Conservation (phyloP, 35 echinoderm and acorn worm genomes). For the Lytechinus pictus region DNA sequence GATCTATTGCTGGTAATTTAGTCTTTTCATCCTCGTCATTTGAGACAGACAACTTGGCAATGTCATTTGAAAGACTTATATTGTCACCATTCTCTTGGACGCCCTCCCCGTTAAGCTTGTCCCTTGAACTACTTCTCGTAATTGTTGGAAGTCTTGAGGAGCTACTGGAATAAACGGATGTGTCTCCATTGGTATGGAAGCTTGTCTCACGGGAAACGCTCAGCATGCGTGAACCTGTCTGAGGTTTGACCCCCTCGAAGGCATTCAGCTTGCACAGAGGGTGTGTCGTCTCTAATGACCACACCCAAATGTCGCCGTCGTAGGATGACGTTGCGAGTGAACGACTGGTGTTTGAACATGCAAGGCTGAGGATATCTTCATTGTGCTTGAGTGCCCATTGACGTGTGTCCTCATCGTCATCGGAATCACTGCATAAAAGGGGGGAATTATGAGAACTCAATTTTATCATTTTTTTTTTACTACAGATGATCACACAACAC, state of each 20-base stretch:
- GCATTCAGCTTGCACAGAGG: slow-evolving; percentile 84
- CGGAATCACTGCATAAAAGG: slow-evolving; percentile 78
- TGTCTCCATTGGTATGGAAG: neutral
- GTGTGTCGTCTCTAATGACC: slow-evolving; percentile 94
- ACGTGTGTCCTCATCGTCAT: slow-evolving; percentile 90
- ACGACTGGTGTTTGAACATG: slow-evolving; percentile 72
- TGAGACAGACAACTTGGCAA: neutral
- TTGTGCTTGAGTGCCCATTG: slow-evolving; percentile 93
- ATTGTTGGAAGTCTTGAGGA: neutral
- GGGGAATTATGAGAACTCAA: neutral
- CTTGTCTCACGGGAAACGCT: slow-evolving; percentile 51
- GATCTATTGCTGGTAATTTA: slow-evolving; percentile 62
- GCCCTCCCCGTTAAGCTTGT: neutral
- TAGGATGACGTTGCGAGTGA: slow-evolving; percentile 87
- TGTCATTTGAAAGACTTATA: neutral
- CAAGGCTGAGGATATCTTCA: slow-evolving; percentile 88
- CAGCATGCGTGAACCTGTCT: slow-evolving; percentile 76
- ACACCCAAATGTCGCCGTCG: slow-evolving; percentile 93
- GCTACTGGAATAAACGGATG: neutral
- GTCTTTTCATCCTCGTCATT: slow-evolving; percentile 19
- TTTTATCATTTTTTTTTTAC: neutral
- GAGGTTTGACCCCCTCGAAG: slow-evolving; percentile 75
- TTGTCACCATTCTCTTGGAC: neutral
- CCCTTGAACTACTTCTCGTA: neutral
- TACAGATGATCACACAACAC: neutral